These are phyloP conservation scores for Aphidoletes aphidimyza DNA, from an alignment of 2,888 invertebrate species.

Conservation along the genomic window DNA sequence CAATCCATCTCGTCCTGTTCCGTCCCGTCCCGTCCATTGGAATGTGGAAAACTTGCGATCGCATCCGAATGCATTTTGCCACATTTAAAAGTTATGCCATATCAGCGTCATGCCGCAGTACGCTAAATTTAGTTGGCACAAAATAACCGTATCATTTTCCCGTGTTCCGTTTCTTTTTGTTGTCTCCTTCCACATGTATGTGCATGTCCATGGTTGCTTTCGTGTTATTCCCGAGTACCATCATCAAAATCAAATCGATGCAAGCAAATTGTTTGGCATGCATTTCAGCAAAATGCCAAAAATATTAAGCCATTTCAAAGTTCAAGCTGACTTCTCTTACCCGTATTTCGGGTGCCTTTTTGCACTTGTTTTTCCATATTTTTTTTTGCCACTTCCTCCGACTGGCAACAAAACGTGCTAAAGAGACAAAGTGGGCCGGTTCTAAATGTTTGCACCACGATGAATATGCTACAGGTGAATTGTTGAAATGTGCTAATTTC, in stretches of 20 bases:
- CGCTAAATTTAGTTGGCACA: conserved; percentile 46
- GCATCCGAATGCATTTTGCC: neutral
- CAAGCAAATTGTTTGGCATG: conserved; percentile 44
- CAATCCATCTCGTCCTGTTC: neutral
- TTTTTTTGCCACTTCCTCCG: neutral
- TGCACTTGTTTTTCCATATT: neutral
- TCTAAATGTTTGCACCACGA: neutral
- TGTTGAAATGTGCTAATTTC: conserved; percentile 50
- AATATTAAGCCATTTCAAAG: conserved; percentile 53
- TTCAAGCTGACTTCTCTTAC: neutral
- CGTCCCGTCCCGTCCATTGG: no score
- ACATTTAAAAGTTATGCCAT: conserved; percentile 32
- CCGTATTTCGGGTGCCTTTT: neutral
- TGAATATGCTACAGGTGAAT: conserved; percentile 51
- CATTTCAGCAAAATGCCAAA: conserved; percentile 41
- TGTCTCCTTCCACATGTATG: neutral
- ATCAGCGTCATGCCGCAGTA: conserved; percentile 47
- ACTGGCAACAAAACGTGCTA: neutral
- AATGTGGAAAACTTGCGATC: neutral
- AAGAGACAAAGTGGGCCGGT: neutral
- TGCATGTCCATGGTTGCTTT: neutral
- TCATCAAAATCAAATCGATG: conserved; percentile 43
- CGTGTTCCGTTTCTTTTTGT: neutral
- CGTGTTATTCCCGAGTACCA: neutral
- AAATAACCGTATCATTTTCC: neutral